phyloP scores from a whole-genome alignment of 2,113 vertebrate genomes.

The Cheilinus undulatus region DNA sequence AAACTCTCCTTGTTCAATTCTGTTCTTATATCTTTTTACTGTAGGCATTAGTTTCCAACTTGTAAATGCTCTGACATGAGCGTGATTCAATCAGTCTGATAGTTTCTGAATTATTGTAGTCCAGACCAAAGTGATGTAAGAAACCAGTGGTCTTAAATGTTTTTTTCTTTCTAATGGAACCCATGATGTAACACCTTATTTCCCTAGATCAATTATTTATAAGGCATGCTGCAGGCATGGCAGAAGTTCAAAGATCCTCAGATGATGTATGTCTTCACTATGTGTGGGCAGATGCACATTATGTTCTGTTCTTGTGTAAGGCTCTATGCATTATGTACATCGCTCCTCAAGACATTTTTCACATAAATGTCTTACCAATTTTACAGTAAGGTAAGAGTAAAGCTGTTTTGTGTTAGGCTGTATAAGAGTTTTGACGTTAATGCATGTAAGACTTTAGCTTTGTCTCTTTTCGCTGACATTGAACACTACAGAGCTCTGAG shows the following conservation, averaged over 20 bases:
- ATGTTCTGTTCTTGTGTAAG: background rate
- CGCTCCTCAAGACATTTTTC: background rate
- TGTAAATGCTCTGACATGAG: too few relatives aligned
- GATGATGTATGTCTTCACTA: background rate
- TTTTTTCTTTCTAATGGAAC: background rate
- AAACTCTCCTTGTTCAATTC: too few relatives aligned
- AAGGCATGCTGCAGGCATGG: background rate
- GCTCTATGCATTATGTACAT: background rate
- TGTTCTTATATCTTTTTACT: too few relatives aligned
- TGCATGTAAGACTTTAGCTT: background rate
- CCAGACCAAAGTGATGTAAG: background rate
- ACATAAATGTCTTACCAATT: background rate
- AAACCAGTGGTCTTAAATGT: background rate
- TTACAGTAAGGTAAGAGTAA: background rate
- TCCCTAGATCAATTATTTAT: conserved; percentile 14
- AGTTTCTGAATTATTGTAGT: background rate
- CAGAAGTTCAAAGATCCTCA: conserved; percentile 1
- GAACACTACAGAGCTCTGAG: background rate
- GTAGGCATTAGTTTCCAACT: too few relatives aligned
- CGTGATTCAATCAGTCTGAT: too few relatives aligned
- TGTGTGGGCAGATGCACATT: conserved; percentile 27
- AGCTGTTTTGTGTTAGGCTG: conserved; percentile 9
- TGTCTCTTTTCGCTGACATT: background rate
- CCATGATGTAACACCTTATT: conserved; percentile 5
- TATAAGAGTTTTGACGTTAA: too few relatives aligned